Base-by-base conservation (phyloP, 1,140 invertebrate species). In the Aphelenchoides fujianensis region DNA sequence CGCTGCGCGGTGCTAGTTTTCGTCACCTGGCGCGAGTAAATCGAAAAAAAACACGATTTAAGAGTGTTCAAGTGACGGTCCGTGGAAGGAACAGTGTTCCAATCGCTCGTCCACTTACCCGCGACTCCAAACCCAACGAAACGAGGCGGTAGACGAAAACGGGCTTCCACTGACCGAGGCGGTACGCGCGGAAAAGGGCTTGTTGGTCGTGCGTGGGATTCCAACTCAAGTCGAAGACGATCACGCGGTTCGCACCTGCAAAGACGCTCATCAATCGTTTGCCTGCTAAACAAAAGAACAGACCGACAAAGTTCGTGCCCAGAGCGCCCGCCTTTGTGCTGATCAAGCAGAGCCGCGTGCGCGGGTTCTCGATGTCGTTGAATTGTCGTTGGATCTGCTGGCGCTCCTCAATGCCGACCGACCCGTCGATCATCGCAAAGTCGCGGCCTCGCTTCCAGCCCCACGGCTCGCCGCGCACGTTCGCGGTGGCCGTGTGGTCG, bases 121-220 rank as follows among this genome's bases (percentile, higher is more conserved):
- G n/a, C n/a, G n/a, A n/a, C n/a, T n/a, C n/a, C n/a, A n/a, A n/a
- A n/a, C n/a, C n/a, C n/a, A n/a, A n/a, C n/a, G n/a, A n/a, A n/a
- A n/a, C n/a, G n/a, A n/a, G n/a, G n/a, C n/a, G n/a, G n/a, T n/a
- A n/a, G n/a, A n/a, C n/a, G 98, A 95, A 98, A 75, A 95, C 95
- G 0, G 93, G 92, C 83, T 98, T 98, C 68, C 89, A 86, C 80
- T 90, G 89, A 12, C 89, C 89, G 84, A 89, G 97, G 3, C 76
- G 64, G 57, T 96, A 98, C 30, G 95, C 90, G 74, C 96, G 88
- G 87, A 97, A 98, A 74, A 98, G 92, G 81, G 94, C 95, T 87
- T 99, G 96, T n/a, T 93, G n/a, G n/a, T n/a, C n/a, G n/a, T n/a
- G n/a, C n/a, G 93, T 93, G 2, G 95, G 95, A 88, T 98, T 98